These are phyloP conservation scores for Megaceryle alcyon DNA, from an alignment of 2,797 vertebrate genomes.

Conservation along the genomic window DNA sequence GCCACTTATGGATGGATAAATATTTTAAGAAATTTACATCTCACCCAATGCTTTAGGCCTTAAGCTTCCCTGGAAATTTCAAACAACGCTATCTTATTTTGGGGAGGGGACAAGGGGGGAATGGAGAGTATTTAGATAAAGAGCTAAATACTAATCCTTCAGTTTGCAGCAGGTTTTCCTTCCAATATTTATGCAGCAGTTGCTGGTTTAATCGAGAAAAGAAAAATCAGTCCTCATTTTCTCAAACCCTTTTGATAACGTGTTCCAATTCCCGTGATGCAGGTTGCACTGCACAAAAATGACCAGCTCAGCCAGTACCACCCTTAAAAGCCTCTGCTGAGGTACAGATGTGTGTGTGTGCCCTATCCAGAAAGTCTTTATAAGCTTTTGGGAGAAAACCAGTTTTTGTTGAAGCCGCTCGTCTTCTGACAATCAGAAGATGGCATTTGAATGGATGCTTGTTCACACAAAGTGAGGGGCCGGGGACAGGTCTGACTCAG, in stretches of 20 bases:
- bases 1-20: slow-evolving; percentile 85
- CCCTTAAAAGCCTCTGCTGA: not conserved
- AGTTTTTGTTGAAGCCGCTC: rapidly evolving
- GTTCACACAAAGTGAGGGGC: rapidly evolving
- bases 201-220: not conserved
- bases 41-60: slow-evolving; percentile 80
- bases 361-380: not conserved
- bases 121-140: slow-evolving; percentile 44
- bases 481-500: not conserved
- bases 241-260: not conserved
- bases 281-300: not conserved
- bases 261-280: rapidly evolving
- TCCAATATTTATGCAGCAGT: not conserved
- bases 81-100: slow-evolving; percentile 74
- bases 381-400: not conserved
- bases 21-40: slow-evolving; percentile 87
- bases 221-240: not conserved
- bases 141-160: slow-evolving; percentile 14
- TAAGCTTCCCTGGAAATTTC: slow-evolving; percentile 76
- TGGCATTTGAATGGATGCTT: not conserved
- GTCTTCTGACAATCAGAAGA: not conserved
- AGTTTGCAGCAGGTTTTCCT: not conserved
- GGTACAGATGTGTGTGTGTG: not conserved
- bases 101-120: slow-evolving; percentile 38
- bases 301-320: not conserved